Evolutionary conservation across 1,140 invertebrate genomes (phyloP), one percentile per base, ranked within the genome.

Genomic region (Procambarus clarkii): DNA sequence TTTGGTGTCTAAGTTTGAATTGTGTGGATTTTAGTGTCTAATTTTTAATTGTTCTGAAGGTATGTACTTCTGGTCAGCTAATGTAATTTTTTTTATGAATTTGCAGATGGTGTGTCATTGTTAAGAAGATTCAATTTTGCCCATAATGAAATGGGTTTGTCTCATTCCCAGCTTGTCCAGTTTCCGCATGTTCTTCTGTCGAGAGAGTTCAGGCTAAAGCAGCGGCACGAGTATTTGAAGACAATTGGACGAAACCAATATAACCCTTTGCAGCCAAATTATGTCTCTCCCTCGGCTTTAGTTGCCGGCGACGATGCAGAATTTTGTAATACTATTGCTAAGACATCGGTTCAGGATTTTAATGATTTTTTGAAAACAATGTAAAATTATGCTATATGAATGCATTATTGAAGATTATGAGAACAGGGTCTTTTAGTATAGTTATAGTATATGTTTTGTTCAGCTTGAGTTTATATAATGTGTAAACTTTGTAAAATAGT

Each of bases 61-160:
- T 34, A 34, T 34, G 34, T 34, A 34, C 34, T 34, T 34, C 1
- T 34, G 34, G 34, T 34, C 34, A 34, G 34, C 34, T 34, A 34
- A 34, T 34, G 34, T 34, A 34, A 34, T 34, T 34, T 9, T 54
- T 9, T 54, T 8, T 54, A 54, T 54, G 8, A 54, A 50, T n/a
- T 78, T 80, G 24, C 83, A 91, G 89, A 83, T 91, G 82, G 89
- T 8, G 82, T 54, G 5, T 78, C 89, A 34, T 21, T 91, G 58
- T 8, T 86, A n/a, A 71, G 82, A 50, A 77, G 83, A 34, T 91
- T 91, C 50, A 58, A 86, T 7, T 80, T 77, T 69, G 50, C 58
- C 21, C 89, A 91, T 69, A 91, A 86, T 48, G 34, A 80, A 77
- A 91, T 91, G 54, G 89, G 89, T 11, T 64, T 91, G n/a, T 24